These are phyloP conservation scores for Synanthedon vespiformis DNA, from an alignment of 2,888 invertebrate species.

Conservation along the genomic window DNA sequence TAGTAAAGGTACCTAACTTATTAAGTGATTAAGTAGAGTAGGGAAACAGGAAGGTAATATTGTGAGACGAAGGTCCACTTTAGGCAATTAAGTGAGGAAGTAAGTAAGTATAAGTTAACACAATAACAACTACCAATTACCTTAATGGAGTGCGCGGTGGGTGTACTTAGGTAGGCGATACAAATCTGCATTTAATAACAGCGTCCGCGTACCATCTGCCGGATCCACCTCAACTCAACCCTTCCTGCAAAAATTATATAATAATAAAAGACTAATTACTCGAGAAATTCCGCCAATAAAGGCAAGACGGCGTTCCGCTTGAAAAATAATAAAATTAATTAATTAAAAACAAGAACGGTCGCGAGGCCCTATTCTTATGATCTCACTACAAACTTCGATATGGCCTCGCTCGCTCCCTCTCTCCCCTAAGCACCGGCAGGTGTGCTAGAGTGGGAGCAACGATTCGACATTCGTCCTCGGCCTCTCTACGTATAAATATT, in stretches of 20 bases:
- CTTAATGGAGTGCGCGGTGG: neutral
- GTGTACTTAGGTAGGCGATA: neutral
- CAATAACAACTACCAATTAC: too few relatives aligned
- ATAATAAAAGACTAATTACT: conserved; percentile 71
- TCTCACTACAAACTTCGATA: neutral
- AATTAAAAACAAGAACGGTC: conserved; percentile 58
- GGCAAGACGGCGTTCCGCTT: conserved; percentile 50
- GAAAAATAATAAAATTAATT: conserved; percentile 69
- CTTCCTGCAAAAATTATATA: conserved; percentile 65
- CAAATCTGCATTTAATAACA: conserved; percentile 28
- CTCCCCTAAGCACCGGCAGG: neutral
- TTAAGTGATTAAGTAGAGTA: too few relatives aligned
- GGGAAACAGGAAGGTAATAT: too few relatives aligned
- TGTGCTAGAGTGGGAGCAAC: neutral
- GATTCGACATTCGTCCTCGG: neutral
- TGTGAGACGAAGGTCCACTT: too few relatives aligned
- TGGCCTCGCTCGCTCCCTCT: neutral
- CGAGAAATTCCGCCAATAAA: conserved; percentile 63
- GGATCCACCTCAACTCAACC: conserved; percentile 44
- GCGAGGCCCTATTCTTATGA: conserved; percentile 1
- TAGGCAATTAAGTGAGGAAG: too few relatives aligned
- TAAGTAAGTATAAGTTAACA: too few relatives aligned
- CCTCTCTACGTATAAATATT: conserved; percentile 45
- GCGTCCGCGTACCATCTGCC: conserved; percentile 19
- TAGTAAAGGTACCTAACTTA: too few relatives aligned